Evolutionary conservation across 2,888 invertebrate species (phyloP).

Genomic region (Drosophila maculinotata): DNA sequence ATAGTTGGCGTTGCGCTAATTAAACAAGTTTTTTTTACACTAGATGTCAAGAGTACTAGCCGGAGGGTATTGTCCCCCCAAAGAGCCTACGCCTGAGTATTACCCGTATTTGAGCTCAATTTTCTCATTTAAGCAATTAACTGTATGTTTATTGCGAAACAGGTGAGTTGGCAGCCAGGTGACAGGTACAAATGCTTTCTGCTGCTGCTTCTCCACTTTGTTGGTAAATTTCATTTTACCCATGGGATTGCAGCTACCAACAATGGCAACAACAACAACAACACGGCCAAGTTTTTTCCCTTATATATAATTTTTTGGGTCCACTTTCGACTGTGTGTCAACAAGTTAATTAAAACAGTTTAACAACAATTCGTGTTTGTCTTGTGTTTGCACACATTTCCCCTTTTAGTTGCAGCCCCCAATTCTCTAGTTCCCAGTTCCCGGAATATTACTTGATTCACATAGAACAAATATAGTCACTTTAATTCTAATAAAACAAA

Average conservation of each 20-base stretch:
- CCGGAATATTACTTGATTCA: neutral
- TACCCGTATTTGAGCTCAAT: constrained; percentile 56
- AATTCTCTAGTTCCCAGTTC: no score
- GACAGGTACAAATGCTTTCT: constrained; percentile 41
- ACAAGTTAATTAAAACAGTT: constrained; percentile 80
- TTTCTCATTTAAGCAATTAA: constrained; percentile 71
- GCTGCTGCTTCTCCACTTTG: constrained; percentile 1
- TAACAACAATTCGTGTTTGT: constrained; percentile 62
- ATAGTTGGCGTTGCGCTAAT: constrained; percentile 44
- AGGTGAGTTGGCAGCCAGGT: constrained; percentile 40
- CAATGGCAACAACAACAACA: constrained; percentile 12
- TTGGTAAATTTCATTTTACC: constrained; percentile 68
- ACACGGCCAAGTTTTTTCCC: constrained; percentile 32
- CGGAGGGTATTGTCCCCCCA: constrained; percentile 8
- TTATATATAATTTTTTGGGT: constrained; percentile 19
- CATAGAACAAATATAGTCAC: neutral
- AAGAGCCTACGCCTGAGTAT: neutral
- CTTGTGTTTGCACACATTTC: constrained; percentile 2
- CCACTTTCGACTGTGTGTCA: constrained; percentile 61
- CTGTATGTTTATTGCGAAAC: constrained; percentile 57
- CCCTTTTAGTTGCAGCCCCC: no score
- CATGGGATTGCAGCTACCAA: constrained; percentile 36
- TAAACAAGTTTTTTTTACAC: constrained; percentile 59
- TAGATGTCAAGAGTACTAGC: constrained; percentile 23
- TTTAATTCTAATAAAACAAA: neutral